Conservation (phyloP, 2,888 invertebrate genomes). For the Drosophila parthenogenetica region DNA sequence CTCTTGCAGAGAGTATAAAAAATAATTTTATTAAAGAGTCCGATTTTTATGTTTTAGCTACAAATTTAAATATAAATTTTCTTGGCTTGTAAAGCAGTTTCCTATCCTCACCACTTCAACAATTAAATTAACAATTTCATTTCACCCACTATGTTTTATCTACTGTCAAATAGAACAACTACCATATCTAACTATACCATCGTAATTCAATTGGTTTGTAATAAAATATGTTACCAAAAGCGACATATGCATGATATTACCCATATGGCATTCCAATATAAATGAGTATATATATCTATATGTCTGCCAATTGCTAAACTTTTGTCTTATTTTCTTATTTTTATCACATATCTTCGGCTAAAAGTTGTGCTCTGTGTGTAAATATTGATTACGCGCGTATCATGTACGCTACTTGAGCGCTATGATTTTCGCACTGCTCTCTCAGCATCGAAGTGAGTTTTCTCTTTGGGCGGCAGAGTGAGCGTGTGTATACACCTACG, state of each 20-base stretch:
- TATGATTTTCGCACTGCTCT: slow-evolving; percentile 62
- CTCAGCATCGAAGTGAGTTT: slow-evolving; percentile 34
- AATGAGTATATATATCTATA: neutral
- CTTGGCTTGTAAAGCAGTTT: too few relatives aligned
- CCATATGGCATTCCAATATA: slow-evolving; percentile 23
- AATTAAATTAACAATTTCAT: neutral
- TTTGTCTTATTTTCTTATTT: slow-evolving; percentile 47
- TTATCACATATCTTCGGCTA: slow-evolving; percentile 39
- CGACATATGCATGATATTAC: slow-evolving; percentile 47
- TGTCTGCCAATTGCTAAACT: slow-evolving; percentile 47
- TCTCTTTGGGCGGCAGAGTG: slow-evolving; percentile 34
- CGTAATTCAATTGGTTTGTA: slow-evolving; percentile 22
- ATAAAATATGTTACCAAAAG: slow-evolving; percentile 33
- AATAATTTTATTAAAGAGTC: too few relatives aligned
- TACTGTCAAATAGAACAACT: slow-evolving; percentile 3
- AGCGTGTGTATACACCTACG: slow-evolving; percentile 22
- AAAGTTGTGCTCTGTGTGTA: slow-evolving; percentile 62
- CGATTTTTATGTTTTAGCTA: too few relatives aligned
- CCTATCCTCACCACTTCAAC: too few relatives aligned
- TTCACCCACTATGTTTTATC: too few relatives aligned
- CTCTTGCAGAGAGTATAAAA: too few relatives aligned
- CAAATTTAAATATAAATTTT: too few relatives aligned
- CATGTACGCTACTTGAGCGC: slow-evolving; percentile 75
- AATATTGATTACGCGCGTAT: slow-evolving; percentile 75
- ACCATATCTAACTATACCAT: neutral